Conservation (phyloP, 1,140 invertebrate species). For the Eufriesea mexicana region DNA sequence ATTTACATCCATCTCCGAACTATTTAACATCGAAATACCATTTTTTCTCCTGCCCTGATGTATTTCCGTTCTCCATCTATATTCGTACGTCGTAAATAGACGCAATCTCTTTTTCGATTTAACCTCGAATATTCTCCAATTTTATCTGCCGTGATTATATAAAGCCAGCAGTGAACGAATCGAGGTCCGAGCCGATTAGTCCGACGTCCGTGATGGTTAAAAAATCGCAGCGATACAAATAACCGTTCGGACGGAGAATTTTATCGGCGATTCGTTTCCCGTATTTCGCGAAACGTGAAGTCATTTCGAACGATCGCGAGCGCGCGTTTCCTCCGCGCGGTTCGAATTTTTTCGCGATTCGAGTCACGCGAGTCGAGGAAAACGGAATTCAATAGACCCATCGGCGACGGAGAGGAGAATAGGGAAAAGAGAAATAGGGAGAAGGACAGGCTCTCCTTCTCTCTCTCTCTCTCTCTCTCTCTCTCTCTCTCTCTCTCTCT, state of each 20-base stretch:
- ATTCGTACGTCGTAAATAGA: too few species aligned
- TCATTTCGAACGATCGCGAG: slow-evolving; percentile 12
- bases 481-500: background rate
- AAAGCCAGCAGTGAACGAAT: background rate
- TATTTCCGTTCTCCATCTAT: too few species aligned
- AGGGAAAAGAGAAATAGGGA: background rate
- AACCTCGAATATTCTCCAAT: background rate
- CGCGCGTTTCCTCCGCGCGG: background rate
- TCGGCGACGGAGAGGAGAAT: background rate
- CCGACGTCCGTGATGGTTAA: background rate
- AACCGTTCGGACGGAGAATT: background rate
- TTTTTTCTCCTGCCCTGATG: too few species aligned
- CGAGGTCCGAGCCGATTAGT: background rate
- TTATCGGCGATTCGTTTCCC: background rate
- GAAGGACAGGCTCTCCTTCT: background rate
- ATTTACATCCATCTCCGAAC: too few species aligned
- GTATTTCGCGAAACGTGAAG: background rate
- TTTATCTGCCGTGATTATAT: background rate
- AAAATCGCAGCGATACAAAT: background rate
- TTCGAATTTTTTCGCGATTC: slow-evolving; percentile 35
- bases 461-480: background rate
- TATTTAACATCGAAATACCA: too few species aligned
- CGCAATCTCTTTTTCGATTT: background rate
- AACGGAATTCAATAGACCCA: slow-evolving; percentile 37
- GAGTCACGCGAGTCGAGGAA: slow-evolving; percentile 40